These are phyloP conservation scores for Pituophis catenifer DNA, from an alignment of 2,113 vertebrate genomes.

Conservation along the genomic window DNA sequence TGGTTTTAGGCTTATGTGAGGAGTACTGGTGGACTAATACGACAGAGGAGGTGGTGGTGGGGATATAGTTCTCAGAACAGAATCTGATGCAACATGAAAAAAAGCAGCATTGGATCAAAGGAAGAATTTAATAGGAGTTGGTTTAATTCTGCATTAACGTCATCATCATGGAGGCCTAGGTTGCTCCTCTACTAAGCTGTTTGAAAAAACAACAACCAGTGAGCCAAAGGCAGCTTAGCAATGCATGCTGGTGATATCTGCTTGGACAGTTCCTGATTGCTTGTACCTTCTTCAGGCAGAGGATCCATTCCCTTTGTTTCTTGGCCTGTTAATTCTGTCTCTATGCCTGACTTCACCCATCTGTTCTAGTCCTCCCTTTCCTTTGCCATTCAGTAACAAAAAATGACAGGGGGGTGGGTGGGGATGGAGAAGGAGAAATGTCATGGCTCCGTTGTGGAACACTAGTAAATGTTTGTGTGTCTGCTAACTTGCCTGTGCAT, in stretches of 20 bases:
- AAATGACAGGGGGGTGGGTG: neutral
- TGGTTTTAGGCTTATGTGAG: rapidly evolving
- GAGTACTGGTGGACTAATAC: neutral
- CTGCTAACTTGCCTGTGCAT: constrained; percentile 23
- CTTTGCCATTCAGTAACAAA: neutral
- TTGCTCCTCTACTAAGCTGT: neutral
- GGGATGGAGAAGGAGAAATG: rapidly evolving
- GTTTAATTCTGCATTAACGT: neutral
- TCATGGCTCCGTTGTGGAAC: neutral
- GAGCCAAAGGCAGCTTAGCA: constrained; percentile 14
- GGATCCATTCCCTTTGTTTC: constrained; percentile 66
- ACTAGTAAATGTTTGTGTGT: neutral
- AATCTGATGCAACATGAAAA: neutral
- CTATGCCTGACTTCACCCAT: constrained; percentile 61
- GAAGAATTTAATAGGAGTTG: neutral
- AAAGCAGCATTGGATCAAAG: neutral
- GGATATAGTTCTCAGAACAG: neutral
- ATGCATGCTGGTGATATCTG: constrained; percentile 51
- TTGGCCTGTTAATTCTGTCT: constrained; percentile 65
- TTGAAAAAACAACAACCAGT: neutral
- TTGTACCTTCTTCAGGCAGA: constrained; percentile 59
- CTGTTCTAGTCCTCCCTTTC: constrained; percentile 53
- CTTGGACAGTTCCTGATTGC: constrained; percentile 61
- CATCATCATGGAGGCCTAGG: rapidly evolving
- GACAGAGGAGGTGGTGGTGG: neutral